Base-by-base conservation (phyloP, 2,797 vertebrate species). In the Thalassophryne amazonica region DNA sequence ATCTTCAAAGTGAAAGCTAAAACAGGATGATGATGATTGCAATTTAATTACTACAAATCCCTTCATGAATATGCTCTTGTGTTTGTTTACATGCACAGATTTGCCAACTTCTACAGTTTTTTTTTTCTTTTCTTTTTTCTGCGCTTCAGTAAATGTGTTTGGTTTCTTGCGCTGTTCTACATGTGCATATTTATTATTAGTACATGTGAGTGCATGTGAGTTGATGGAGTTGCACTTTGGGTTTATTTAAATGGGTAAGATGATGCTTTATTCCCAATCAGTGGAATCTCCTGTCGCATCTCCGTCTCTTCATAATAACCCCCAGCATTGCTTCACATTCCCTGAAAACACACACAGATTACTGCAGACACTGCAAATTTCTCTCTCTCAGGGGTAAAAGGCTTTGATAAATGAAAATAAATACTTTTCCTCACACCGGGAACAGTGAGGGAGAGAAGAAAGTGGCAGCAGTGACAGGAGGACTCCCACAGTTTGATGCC, bases 321-420 rank as follows among this genome's bases (percentile, higher is more conserved):
- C 65, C 60, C 73, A 83, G 86, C 86, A 65, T 67, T 66, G 77
- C 76, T 76, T 56, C 61, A 61, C 58, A 78, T 72, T 65, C 74
- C 80, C 80, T 65, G 21, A 49, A 62, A 62, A 56, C 76, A 63
- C 56, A 62, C 60, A 59, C 51, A 24, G 13, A 58, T 38, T 81
- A 81, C 78, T 86, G 86, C 88, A 85, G 67, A 89, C 72, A 35
- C 58, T 69, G 87, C 86, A 80, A 29, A 78, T 88, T 86, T 67
- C 75, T 49, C 25, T 66, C 73, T 88, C 87, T 84, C 84, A 48
- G 49, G 78, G 74, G 85, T 82, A 75, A 81, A 78, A 77, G 52
- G 69, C 84, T 90, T 87, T 89, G 86, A 90, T 89, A 88, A 90
- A 88, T 86, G 87, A 85, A 89, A 89, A 87, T 86, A 87, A 87